Base-by-base conservation (phyloP, 53 echinoderm and acorn worm genomes). In the Arbacia lixula region DNA sequence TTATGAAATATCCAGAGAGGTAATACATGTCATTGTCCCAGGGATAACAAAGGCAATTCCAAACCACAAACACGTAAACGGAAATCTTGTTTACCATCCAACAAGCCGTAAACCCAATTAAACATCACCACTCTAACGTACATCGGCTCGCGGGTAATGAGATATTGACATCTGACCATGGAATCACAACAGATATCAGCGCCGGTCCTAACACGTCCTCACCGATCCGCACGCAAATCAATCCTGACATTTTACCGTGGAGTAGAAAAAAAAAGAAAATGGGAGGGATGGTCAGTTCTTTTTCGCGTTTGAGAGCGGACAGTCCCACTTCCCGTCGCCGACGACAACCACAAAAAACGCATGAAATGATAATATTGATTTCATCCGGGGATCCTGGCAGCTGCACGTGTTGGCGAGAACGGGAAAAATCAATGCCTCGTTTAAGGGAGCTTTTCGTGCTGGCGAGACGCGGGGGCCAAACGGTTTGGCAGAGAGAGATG, bases 351-450 rank as follows among this genome's bases (percentile, higher is more conserved):
- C 37, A 21, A 58, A 20, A 24, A 77, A 54, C 58, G 56, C 77
- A 77, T 58, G 77, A 57, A 77, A 58, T 77, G 77, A 57, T 57
- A 58, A 77, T 77, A 77, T 77, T 77, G 58, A 77, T 77, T 77
- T 74, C 34, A 34, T 41, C 51, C 51, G 52, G 33, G 43, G 19
- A 51, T 74, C 52, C 74, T 53, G 33, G 74, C 74, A 74, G 74
- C 74, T 74, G 74, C 51, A 33, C 74, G 53, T 52, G 69, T 69
- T 69, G 69, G 69, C 43, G 12, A 22, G 31, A 40, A 71, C n/a
- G n/a, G n/a, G n/a, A 73, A 73, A 67, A 74, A 74, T 74, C 74
- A 74, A 74, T 74, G 74, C 31, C 74, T 74, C 74, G 52, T 74
- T 74, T 74, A 53, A 53, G 53, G 30, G 74, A 52, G 51, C 53